Conservation (phyloP, 2,888 invertebrate species). For the Phasia obesa region DNA sequence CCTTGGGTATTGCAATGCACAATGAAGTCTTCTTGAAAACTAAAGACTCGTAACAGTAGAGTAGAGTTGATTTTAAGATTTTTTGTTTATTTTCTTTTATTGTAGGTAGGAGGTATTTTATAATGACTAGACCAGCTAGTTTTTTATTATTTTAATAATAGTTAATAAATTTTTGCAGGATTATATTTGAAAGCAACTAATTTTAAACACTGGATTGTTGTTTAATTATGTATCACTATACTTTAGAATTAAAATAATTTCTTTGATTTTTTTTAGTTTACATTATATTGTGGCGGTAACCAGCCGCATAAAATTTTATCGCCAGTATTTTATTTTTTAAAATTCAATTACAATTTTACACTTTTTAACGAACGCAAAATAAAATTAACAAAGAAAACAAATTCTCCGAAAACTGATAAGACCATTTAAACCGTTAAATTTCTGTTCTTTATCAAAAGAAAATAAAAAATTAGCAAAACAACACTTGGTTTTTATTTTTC, state of each 20-base stretch:
- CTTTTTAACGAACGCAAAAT: slow-evolving; percentile 3
- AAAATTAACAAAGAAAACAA: slow-evolving; percentile 19
- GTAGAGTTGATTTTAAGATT: slow-evolving; percentile 7
- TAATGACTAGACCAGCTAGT: slow-evolving; percentile 64
- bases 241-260: too few relatives aligned
- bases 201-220: slow-evolving; percentile 18
- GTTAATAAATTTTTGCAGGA: neutral
- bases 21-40: slow-evolving; percentile 37
- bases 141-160: neutral
- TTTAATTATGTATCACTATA: too few relatives aligned
- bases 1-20: slow-evolving; percentile 37
- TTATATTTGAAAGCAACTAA: slow-evolving; percentile 11
- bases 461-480: slow-evolving; percentile 37
- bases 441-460: slow-evolving; percentile 53
- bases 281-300: too few relatives aligned
- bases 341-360: slow-evolving; percentile 6
- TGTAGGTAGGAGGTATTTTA: too few relatives aligned
- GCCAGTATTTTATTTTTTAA: too few relatives aligned
- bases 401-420: slow-evolving; percentile 55
- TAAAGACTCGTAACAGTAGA: slow-evolving; percentile 18
- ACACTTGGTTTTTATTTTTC: slow-evolving; percentile 44
- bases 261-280: neutral
- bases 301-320: slow-evolving; percentile 16
- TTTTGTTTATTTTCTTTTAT: slow-evolving; percentile 1
- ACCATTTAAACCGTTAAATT: slow-evolving; percentile 31